phyloP scores from a whole-genome alignment of 2,888 invertebrate species.

The Nesidiocoris tenuis region DNA sequence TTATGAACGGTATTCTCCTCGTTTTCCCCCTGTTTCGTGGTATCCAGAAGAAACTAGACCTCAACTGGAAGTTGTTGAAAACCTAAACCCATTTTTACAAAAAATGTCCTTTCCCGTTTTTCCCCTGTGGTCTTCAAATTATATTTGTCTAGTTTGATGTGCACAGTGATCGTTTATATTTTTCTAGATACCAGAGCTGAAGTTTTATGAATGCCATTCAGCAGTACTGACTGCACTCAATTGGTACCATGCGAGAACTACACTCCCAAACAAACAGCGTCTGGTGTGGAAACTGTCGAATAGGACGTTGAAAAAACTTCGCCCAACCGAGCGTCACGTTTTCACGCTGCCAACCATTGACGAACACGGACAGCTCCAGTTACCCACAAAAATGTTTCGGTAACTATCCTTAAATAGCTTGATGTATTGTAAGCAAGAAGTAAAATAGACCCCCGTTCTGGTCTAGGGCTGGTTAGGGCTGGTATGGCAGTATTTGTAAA shows the following conservation, averaged over 20 bases:
- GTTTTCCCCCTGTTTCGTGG: too few species aligned
- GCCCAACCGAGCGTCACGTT: slow-evolving; percentile 72
- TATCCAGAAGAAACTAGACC: too few species aligned
- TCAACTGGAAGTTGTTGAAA: too few species aligned
- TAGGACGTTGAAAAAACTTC: slow-evolving; percentile 68
- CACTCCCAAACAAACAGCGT: slow-evolving; percentile 69
- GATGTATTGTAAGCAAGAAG: not conserved
- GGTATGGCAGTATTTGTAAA: too few species aligned
- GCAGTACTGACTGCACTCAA: slow-evolving; percentile 65
- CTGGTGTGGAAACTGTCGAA: slow-evolving; percentile 76
- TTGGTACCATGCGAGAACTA: slow-evolving; percentile 70
- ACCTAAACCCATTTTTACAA: too few species aligned
- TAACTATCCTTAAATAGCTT: not conserved
- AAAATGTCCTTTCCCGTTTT: too few species aligned
- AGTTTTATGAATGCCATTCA: slow-evolving; percentile 63
- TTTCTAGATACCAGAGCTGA: slow-evolving; percentile 66
- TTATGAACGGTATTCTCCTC: too few species aligned
- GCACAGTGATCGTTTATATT: too few species aligned
- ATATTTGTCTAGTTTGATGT: too few species aligned
- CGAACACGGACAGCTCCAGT: slow-evolving; percentile 60
- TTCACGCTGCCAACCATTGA: slow-evolving; percentile 73
- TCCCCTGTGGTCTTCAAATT: too few species aligned
- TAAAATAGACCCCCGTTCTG: not conserved
- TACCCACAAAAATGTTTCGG: slow-evolving; percentile 24
- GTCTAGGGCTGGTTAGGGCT: too few species aligned